Conservation (phyloP, 2,797 vertebrate species). For the Darevskia mixta region DNA sequence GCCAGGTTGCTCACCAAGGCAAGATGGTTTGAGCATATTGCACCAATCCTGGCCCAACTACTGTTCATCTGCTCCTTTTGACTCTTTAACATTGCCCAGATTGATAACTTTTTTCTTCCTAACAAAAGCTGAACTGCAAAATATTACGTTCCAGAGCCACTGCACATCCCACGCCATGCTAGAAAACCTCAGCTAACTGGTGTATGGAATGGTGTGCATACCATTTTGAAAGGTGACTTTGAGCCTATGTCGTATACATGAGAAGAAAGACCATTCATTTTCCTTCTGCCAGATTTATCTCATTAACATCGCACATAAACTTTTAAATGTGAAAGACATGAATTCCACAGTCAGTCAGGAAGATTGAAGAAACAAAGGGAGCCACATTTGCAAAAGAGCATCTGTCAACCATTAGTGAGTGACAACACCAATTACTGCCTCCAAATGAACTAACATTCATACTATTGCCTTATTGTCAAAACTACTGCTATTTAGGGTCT, state of each 20-base stretch:
- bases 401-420: slow-evolving; percentile 57
- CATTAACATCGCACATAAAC: slow-evolving; percentile 57
- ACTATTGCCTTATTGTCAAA: slow-evolving; percentile 20
- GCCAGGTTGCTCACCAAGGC: too few relatives aligned
- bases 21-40: too few relatives aligned
- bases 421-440: slow-evolving; percentile 62
- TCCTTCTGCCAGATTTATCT: slow-evolving; percentile 50
- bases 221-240: slow-evolving; percentile 20
- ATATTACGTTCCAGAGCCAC: not conserved
- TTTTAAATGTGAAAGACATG: slow-evolving; percentile 46
- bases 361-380: slow-evolving; percentile 51
- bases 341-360: slow-evolving; percentile 36
- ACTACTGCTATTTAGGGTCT: slow-evolving; percentile 30
- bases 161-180: not conserved
- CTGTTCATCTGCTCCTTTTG: not conserved
- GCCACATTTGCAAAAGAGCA: slow-evolving; percentile 57
- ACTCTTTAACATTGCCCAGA: not conserved
- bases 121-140: not conserved
- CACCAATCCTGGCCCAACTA: not conserved
- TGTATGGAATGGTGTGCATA: not conserved
- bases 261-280: not conserved
- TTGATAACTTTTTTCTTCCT: not conserved
- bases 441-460: slow-evolving; percentile 47
- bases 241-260: not conserved
- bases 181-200: not conserved